Evolutionary conservation across 2,888 invertebrate genomes (phyloP), one percentile per base, ranked within the genome.

Genomic region (Pilophorus perplexus): DNA sequence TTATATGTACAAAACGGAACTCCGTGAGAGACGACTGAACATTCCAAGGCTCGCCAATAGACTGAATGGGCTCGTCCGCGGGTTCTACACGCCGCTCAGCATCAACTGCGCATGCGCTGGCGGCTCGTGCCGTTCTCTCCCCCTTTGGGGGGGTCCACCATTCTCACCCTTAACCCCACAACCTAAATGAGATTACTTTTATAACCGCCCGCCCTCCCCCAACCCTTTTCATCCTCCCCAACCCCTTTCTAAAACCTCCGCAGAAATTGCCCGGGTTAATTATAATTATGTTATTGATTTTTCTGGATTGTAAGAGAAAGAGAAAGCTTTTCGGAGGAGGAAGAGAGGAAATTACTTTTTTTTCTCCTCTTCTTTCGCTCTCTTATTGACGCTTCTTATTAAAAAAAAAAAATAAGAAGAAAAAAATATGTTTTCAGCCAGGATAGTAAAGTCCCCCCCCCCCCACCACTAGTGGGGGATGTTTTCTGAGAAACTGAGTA

Each of bases 211-310:
- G 14, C 52, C 59, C 22, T 22, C 57, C 40, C 23, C 55, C 14
- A 27, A 27, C 20, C 10, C 46, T 28, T 16, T 33, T 16, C 50
- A 14, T 16, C 28, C 48, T n/a, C 64, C 18, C 28, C 33, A 18
- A 54, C 33, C 28, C 54, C 10, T 23, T 40, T 14, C 33, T 28
- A 22, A 14, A 14, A 10, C 42, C 64, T 46, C 48, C 37, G 42
- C 68, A 64, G 70, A 70, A 70, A 70, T 70, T 70, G 70, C 70
- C 70, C 46, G 68, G 66, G 70, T 70, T 70, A 70, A 70, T 70
- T 70, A 70, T 70, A 70, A 70, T 70, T 70, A 70, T 70, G 70
- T 70, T 70, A 70, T 70, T 70, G 70, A 68, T 70, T 70, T 67
- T 62, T 66, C 67, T 64, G 67, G 70, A 70, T 64, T 66, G 70